Evolutionary conservation across 2,888 invertebrate species (phyloP), one percentile per base, ranked within the genome.

Genomic region (Tethea ocularis): DNA sequence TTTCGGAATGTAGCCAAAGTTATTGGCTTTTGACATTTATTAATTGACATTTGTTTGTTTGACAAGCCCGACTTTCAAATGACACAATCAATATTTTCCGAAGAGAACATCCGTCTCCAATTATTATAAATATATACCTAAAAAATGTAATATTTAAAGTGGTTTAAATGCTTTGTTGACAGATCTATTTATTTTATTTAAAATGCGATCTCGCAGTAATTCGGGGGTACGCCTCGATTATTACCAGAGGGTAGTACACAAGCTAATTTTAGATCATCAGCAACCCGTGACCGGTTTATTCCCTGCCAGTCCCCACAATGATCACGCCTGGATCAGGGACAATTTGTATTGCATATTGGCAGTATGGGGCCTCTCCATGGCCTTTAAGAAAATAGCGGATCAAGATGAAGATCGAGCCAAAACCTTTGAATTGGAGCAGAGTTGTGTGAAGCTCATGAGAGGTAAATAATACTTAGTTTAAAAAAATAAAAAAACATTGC

Each of bases 271-370:
- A 94, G 95, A 96, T 71, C 97, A 99, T 85, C 96, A 99, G 94
- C 97, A 99, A 90, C 98, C 99, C 26, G 98, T 99, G 0, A 99
- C 99, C 51, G 99, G 99, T 13, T 93, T 99, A 59, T 97, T 99
- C 82, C 98, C 99, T 56, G 97, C 98, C 8, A 97, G 97, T 75
- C 94, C 95, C 51, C 95, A 96, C 6, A 97, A 97, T 83, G 95
- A 97, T 61, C 99, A 99, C 91, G 99, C 99, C 0, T 99, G 99
- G 99, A 97, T 99, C 66, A 95, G 99, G 55, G 99, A 99, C 87
- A 99, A 99, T 93, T 95, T 99, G 1, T 99, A 99, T 84, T 98
- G 98, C 68, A 98, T 99, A 74, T 93, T 99, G 78, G 97, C 99
- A 13, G 98, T 99, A 29, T 99, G 99, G 99, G 99, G 99, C 0